A percentile compares a stretch with the other conserved stretches of the same genome.
These are phyloP conservation scores for Cordylochernes scorpioides DNA, from an alignment of 2,888 invertebrate species.

Conservation along the genomic window DNA sequence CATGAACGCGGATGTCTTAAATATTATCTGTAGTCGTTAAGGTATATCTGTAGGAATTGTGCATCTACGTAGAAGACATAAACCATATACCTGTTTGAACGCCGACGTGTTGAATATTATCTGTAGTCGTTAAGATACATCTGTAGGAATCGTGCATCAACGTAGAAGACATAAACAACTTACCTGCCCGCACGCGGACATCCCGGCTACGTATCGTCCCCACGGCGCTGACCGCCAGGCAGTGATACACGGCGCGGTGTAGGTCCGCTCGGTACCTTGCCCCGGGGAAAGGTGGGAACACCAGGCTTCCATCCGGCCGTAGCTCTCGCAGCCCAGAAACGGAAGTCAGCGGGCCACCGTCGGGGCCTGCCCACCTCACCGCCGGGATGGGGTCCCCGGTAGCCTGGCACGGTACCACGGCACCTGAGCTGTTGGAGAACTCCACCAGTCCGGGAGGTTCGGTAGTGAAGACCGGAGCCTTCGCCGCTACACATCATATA, in stretches of 20 bases:
- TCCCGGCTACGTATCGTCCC: conserved; percentile 6
- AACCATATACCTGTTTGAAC: no score
- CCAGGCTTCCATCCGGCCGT: conserved; percentile 8
- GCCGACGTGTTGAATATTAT: no score
- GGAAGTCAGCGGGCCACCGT: conserved; percentile 7
- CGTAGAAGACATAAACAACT: no score
- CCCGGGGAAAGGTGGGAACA: conserved; percentile 7
- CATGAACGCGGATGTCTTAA: no score
- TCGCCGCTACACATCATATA: no score
- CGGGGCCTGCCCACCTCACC: conserved; percentile 10
- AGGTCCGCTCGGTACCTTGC: conserved; percentile 9
- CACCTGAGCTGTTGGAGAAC: conserved; percentile 13
- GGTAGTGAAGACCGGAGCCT: conserved; percentile 10
- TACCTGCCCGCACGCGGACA: conserved; percentile 8
- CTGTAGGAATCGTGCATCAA: no score
- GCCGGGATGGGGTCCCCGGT: conserved; percentile 11
- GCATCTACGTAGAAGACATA: no score
- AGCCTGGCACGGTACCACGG: conserved; percentile 11
- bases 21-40: no score
- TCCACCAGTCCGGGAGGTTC: conserved; percentile 12
- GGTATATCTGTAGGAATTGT: no score
- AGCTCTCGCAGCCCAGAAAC: conserved; percentile 10
- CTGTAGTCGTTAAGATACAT: no score
- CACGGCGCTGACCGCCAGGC: conserved; percentile 6
- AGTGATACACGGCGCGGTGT: conserved; percentile 7